Evolutionary conservation across 2,113 vertebrate genomes (phyloP).

Genomic region (Limanda limanda): DNA sequence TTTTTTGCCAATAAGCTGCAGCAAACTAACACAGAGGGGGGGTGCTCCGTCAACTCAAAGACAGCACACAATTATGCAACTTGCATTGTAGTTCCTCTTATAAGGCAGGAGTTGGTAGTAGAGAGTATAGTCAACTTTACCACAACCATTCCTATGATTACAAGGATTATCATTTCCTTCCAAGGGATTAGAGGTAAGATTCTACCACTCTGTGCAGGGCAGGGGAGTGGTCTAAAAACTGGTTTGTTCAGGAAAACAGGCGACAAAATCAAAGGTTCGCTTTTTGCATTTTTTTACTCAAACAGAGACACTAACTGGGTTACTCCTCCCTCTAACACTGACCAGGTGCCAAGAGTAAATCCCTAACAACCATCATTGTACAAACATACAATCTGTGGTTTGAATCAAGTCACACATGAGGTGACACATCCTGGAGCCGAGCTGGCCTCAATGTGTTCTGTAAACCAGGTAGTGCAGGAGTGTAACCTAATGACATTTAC

Average conservation of each 20-base stretch:
- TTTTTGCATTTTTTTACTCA: not conserved
- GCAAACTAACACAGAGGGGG: not conserved
- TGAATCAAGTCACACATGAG: not conserved
- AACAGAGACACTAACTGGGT: not conserved
- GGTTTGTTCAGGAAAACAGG: constrained; percentile 20
- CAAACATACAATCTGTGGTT: not conserved
- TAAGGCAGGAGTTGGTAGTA: not conserved
- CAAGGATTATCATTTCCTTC: constrained; percentile 51
- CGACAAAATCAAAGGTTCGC: not conserved
- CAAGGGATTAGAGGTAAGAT: constrained; percentile 46
- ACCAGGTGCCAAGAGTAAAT: not conserved
- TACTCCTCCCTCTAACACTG: too few relatives aligned
- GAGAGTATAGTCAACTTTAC: not conserved
- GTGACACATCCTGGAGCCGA: not conserved
- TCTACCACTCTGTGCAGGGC: not conserved
- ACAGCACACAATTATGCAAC: not conserved
- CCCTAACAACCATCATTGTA: too few relatives aligned
- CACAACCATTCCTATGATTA: constrained; percentile 21
- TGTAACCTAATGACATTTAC: constrained; percentile 37
- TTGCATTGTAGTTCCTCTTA: not conserved
- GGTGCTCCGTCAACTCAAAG: not conserved
- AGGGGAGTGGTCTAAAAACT: constrained; percentile 26
- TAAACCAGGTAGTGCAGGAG: constrained; percentile 16
- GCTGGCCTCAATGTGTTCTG: constrained; percentile 13
- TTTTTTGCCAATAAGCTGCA: not conserved